phyloP scores from a whole-genome alignment of 1,140 invertebrate genomes.

The Aphelenchoides besseyi region DNA sequence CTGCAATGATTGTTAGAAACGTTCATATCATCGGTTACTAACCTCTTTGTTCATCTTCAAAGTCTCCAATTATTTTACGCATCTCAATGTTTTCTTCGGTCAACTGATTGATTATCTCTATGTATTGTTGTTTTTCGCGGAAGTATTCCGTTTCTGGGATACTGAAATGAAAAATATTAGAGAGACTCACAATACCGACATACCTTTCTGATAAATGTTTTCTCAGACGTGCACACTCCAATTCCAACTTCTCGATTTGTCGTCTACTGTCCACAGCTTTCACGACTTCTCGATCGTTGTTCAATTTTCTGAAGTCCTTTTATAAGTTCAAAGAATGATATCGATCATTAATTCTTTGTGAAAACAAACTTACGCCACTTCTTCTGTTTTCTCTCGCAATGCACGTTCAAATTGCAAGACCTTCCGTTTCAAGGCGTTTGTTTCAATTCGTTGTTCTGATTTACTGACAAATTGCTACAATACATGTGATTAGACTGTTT shows the following conservation, averaged over 20 bases:
- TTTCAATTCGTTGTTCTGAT: constrained; percentile 20
- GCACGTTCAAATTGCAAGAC: constrained; percentile 42
- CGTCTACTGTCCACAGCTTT: constrained; percentile 41
- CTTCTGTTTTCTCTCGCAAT: constrained; percentile 43
- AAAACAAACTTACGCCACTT: constrained; percentile 42
- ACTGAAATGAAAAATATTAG: constrained; percentile 24
- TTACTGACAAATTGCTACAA: constrained; percentile 15
- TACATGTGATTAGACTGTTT: background rate
- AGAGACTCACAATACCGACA: background rate
- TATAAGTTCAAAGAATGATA: constrained; percentile 8
- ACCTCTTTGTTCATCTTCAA: constrained; percentile 27
- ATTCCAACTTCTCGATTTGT: constrained; percentile 33
- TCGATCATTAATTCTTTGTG: background rate
- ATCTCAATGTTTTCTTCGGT: constrained; percentile 48
- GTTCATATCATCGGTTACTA: background rate
- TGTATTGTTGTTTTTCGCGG: constrained; percentile 46
- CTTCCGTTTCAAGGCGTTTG: constrained; percentile 37
- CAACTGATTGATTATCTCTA: constrained; percentile 37
- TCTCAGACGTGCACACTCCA: constrained; percentile 36
- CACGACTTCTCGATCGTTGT: constrained; percentile 34
- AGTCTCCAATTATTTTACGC: constrained; percentile 35
- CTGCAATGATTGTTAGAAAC: background rate
- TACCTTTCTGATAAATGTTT: constrained; percentile 33
- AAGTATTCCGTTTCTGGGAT: constrained; percentile 38
- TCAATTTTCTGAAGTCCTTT: constrained; percentile 38